Percentiles rank a stretch among this genome's conserved stretches.
Evolutionary conservation across 53 echinoderm and acorn worm species (phyloP).

Genomic region (Astropecten irregularis): DNA sequence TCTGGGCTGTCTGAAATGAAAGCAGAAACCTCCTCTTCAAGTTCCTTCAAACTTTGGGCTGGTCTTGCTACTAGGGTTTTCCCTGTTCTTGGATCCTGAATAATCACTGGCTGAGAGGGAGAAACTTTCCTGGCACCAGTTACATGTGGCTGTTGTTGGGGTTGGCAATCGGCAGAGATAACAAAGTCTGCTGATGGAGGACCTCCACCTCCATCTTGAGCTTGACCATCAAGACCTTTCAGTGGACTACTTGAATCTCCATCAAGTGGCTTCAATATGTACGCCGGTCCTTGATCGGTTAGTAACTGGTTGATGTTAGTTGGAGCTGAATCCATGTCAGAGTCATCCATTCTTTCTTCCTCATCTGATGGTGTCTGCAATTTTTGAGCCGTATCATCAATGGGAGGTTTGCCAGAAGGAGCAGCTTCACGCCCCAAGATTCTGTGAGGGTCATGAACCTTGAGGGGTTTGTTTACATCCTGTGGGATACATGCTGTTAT

Average conservation of each 20-base stretch:
- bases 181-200: constrained; percentile 58
- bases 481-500: constrained; percentile 62
- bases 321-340: no score
- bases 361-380: no score
- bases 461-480: neutral
- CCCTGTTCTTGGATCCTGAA: constrained; percentile 75
- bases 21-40: constrained; percentile 38
- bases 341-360: no score
- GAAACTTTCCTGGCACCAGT: constrained; percentile 33
- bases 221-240: constrained; percentile 6
- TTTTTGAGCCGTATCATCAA: neutral
- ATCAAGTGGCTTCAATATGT: neutral
- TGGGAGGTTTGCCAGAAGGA: neutral
- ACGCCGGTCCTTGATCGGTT: constrained; percentile 56
- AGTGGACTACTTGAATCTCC: neutral
- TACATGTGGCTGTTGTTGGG: constrained; percentile 44
- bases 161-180: constrained; percentile 35
- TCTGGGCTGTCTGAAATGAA: constrained; percentile 16
- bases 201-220: neutral
- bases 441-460: neutral
- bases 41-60: constrained; percentile 72
- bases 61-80: constrained; percentile 68
- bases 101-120: constrained; percentile 33
- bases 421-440: neutral
- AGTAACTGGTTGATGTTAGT: constrained; percentile 61